A percentile compares a stretch with the other conserved stretches of the same genome.
Conservation (phyloP, 2,888 invertebrate genomes). For the Thymelicus sylvestris region DNA sequence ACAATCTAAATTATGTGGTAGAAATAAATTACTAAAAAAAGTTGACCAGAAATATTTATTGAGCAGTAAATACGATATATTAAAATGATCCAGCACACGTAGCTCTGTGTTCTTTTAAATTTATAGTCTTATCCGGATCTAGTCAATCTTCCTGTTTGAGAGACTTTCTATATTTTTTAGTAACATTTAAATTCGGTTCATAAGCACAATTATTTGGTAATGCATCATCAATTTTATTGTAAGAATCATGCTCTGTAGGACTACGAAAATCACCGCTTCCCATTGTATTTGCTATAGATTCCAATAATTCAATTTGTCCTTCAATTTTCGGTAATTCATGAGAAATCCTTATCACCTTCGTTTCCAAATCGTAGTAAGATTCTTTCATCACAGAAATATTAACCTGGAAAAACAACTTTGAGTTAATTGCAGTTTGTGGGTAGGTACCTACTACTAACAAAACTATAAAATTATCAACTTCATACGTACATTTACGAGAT, state of each 20-base stretch:
- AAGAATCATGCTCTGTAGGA: slow-evolving; percentile 45
- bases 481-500: no score
- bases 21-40: no score
- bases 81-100: slow-evolving; percentile 44
- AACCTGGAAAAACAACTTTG: slow-evolving; percentile 53
- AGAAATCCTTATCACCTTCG: slow-evolving; percentile 58
- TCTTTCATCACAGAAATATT: slow-evolving; percentile 60
- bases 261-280: slow-evolving; percentile 56
- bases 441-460: no score
- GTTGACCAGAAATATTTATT: no score
- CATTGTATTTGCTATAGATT: slow-evolving; percentile 58
- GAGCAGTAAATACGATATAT: not conserved
- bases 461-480: no score
- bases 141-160: slow-evolving; percentile 46
- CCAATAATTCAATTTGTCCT: slow-evolving; percentile 68
- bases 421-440: no score
- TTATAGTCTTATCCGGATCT: slow-evolving; percentile 34
- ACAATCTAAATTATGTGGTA: no score
- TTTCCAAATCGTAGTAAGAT: slow-evolving; percentile 63
- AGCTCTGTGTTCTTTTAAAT: slow-evolving; percentile 37
- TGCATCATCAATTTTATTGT: not conserved
- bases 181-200: slow-evolving; percentile 12
- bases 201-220: not conserved
- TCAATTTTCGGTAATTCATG: slow-evolving; percentile 69
- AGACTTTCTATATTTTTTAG: slow-evolving; percentile 43